A percentile compares a stretch with the other conserved stretches of the same genome.
Evolutionary conservation across 2,113 vertebrate species (phyloP).

Genomic region (Poeciliopsis turrubarensis): DNA sequence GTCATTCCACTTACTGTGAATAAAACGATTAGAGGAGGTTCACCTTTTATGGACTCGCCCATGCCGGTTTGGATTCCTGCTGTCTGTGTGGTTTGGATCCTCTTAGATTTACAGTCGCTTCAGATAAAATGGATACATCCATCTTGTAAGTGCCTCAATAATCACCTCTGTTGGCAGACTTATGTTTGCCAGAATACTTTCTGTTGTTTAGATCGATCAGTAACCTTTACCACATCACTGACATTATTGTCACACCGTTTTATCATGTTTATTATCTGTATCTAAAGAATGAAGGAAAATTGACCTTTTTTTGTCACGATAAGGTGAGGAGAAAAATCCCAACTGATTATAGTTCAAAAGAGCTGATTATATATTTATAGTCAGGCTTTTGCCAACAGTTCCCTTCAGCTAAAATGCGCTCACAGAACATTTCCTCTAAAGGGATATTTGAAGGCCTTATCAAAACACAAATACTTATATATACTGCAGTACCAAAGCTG

Average conservation of each 20-base stretch:
- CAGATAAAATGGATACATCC: conserved; percentile 36
- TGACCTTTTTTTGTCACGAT: too few relatives aligned
- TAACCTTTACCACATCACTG: too few relatives aligned
- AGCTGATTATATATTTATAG: background rate
- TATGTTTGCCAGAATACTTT: conserved; percentile 15
- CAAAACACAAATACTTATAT: too few relatives aligned
- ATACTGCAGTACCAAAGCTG: too few relatives aligned
- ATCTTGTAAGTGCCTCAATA: conserved; percentile 51
- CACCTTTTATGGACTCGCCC: conserved; percentile 53
- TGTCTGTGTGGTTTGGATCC: conserved; percentile 28
- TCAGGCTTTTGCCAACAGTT: too few relatives aligned
- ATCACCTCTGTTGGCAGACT: conserved; percentile 8
- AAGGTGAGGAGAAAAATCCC: too few relatives aligned
- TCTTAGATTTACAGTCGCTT: conserved; percentile 30
- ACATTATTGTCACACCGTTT: background rate
- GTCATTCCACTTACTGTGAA: conserved; percentile 23
- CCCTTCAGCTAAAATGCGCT: too few relatives aligned
- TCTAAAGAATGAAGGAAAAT: too few relatives aligned
- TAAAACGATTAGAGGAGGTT: conserved; percentile 21
- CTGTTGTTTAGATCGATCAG: background rate
- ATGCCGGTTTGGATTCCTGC: conserved; percentile 21
- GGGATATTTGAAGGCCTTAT: too few relatives aligned
- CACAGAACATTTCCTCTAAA: too few relatives aligned
- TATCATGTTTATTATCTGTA: background rate
- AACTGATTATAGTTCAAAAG: background rate